Percentiles rank a stretch among this genome's conserved stretches.
Evolutionary conservation across 2,113 vertebrate species (phyloP).

Genomic region (Neopipo cinnamomea): DNA sequence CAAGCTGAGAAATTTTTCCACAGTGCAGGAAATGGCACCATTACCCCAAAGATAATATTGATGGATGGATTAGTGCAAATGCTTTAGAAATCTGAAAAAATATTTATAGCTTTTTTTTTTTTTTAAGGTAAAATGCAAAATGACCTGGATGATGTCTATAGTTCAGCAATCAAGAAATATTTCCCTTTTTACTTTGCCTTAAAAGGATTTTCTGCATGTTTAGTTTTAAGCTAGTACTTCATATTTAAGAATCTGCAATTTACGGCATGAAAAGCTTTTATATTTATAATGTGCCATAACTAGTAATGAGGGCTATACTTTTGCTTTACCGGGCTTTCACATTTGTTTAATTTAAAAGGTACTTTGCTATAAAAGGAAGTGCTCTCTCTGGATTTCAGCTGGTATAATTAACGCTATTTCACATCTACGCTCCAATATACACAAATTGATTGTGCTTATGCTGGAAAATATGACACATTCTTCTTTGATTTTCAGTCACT

Average conservation of each 20-base stretch:
- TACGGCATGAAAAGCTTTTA: slow-evolving; percentile 61
- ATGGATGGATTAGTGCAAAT: not conserved
- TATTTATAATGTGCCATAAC: slow-evolving; percentile 62
- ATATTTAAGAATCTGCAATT: slow-evolving; percentile 60
- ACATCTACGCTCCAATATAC: slow-evolving; percentile 46
- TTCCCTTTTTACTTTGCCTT: not conserved
- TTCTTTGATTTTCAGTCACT: slow-evolving; percentile 34
- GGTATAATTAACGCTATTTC: slow-evolving; percentile 56
- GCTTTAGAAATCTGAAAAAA: not conserved
- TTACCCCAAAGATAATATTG: not conserved
- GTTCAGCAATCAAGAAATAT: not conserved
- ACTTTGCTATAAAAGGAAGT: slow-evolving; percentile 69
- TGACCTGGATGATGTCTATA: not conserved
- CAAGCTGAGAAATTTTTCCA: not conserved
- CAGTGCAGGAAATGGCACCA: not conserved
- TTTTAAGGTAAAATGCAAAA: not conserved
- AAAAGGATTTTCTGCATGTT: slow-evolving; percentile 55
- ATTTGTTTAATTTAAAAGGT: slow-evolving; percentile 68
- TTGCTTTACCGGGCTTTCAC: slow-evolving; percentile 57
- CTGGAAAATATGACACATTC: slow-evolving; percentile 22
- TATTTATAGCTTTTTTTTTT: not conserved
- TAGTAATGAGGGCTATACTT: slow-evolving; percentile 43
- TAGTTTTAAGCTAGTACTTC: slow-evolving; percentile 48
- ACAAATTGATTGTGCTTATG: slow-evolving; percentile 53
- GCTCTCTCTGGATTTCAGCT: slow-evolving; percentile 51